These are phyloP conservation scores for Aythya baeri DNA, from an alignment of 2,113 vertebrate genomes.

Conservation along the genomic window DNA sequence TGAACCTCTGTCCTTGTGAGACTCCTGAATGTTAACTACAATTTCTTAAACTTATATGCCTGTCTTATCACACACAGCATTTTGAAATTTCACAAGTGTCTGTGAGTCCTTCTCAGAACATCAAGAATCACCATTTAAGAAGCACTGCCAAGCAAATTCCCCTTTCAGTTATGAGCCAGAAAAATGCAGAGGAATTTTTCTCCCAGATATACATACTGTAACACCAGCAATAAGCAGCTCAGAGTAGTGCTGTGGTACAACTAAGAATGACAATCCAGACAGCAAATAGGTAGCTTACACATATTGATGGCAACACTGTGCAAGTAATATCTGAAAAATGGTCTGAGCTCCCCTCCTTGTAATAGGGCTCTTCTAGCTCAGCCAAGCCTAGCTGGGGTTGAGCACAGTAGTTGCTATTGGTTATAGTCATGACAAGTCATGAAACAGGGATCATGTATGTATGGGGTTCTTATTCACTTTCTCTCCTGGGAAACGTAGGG, in stretches of 20 bases:
- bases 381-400: rapidly evolving
- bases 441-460: rapidly evolving
- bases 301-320: neutral
- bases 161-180: neutral
- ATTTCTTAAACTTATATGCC: neutral
- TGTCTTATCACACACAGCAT: neutral
- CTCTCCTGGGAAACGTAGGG: neutral
- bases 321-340: neutral
- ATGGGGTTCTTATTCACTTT: neutral
- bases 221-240: neutral
- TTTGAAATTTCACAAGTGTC: neutral
- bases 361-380: neutral
- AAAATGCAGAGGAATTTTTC: neutral
- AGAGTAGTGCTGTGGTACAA: neutral
- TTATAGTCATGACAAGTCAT: neutral
- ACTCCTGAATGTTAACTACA: neutral
- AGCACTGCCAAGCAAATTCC: neutral
- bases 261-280: neutral
- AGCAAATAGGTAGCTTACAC: neutral
- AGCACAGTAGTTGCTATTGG: neutral
- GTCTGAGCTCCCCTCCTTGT: neutral
- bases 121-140: neutral
- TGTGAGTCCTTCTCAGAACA: neutral
- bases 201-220: neutral
- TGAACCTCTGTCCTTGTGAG: neutral